Base-by-base conservation (phyloP, 2,113 vertebrate genomes). In the Gallinago media region DNA sequence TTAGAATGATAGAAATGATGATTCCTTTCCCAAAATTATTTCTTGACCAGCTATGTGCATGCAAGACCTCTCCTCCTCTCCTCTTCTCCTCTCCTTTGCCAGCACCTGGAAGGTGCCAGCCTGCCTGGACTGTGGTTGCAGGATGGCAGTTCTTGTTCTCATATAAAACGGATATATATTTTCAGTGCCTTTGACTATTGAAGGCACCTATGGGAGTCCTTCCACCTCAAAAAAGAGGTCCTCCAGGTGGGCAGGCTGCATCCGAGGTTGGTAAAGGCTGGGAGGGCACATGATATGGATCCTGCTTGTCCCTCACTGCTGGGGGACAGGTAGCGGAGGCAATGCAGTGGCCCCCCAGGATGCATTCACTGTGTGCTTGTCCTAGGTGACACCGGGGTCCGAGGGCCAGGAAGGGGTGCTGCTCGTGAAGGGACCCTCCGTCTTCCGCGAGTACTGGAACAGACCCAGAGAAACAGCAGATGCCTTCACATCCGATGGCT, bases 381-480 rank as follows among this genome's bases (percentile, higher is more conserved):
- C 76, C 18, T 92, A 99, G 99, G 99, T 99, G 59, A 98, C 97
- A 1, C 96, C 98, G 0, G 99, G 99, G 50, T 96, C 99, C 10
- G 98, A 99, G 73, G 98, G 97, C 5, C 99, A 98, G 54, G 99
- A 99, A 66, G 99, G 99, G 16, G 99, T 99, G 90, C 98, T 99
- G 88, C 96, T 99, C 11, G 99, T 99, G 73, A 98, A 93, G 63
- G 99, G 99, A 5, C 97, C 98, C 1, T 98, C 98, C 0, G 99
- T 99, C 74, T 99, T 99, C 94, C 98, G 95, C 3, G 98, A 99
- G 84, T 99, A 99, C 98, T 99, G 99, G 99, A 99, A 99, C 97
- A 98, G 98, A 73, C 98, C 99, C 44, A 97, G 96, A 36, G 99
- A 99, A 47, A 99, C 99, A 0, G 94, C 47, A 11, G 98, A 97